Conservation (phyloP, 1,140 invertebrate genomes). For the Hyposmocoma kahamanoa region DNA sequence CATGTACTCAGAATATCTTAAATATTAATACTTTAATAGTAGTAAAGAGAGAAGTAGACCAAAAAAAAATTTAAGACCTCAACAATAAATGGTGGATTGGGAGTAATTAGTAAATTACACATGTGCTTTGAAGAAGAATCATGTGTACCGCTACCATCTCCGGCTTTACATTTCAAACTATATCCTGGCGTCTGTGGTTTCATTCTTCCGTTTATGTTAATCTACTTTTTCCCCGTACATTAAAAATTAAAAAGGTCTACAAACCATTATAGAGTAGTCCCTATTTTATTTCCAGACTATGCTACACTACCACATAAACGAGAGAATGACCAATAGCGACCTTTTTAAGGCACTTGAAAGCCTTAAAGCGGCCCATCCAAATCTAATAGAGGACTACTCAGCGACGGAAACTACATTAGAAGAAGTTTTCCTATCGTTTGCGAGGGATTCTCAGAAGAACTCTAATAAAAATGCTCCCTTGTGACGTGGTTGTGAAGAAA, state of each 20-base stretch:
- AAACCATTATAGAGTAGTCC: background rate
- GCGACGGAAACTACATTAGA: slow-evolving; percentile 91
- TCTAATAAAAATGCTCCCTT: too few species aligned
- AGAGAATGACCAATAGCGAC: slow-evolving; percentile 46
- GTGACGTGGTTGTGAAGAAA: too few species aligned
- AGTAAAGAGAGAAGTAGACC: too few species aligned
- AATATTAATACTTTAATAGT: background rate
- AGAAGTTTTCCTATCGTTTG: slow-evolving; percentile 84
- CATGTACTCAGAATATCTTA: background rate
- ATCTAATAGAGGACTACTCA: slow-evolving; percentile 87
- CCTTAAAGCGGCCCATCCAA: slow-evolving; percentile 79
- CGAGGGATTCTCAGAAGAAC: too few species aligned
- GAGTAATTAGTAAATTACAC: too few species aligned
- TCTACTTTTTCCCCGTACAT: too few species aligned
- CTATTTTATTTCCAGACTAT: slow-evolving; percentile 42
- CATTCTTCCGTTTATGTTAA: too few species aligned
- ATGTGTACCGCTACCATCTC: background rate
- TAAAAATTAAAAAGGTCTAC: too few species aligned
- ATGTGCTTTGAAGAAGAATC: background rate
- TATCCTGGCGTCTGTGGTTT: background rate
- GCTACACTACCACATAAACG: slow-evolving; percentile 61
- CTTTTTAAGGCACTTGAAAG: slow-evolving; percentile 79
- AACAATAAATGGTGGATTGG: too few species aligned
- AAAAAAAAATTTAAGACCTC: too few species aligned
- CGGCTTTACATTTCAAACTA: background rate